Percentiles rank a stretch among this genome's conserved stretches.
Conservation (phyloP, 2,888 invertebrate genomes). For the Exephanes ischioxanthus region DNA sequence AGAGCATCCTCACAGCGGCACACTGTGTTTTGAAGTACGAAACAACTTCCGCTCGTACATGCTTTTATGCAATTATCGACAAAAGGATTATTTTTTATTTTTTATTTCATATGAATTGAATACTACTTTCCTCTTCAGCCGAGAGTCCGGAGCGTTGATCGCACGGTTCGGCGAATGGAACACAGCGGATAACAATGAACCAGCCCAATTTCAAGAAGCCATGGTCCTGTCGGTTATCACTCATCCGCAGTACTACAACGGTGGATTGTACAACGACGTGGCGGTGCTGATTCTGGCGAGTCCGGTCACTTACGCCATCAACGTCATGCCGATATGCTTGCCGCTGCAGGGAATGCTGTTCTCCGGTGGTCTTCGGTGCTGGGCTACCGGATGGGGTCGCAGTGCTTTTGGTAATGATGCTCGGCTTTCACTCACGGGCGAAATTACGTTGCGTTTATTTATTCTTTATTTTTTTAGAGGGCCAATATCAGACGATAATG, state of each 20-base stretch:
- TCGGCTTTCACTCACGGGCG: neutral
- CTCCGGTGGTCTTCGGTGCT: conserved; percentile 86
- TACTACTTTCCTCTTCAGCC: conserved; percentile 61
- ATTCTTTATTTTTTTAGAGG: conserved; percentile 76
- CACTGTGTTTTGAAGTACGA: conserved; percentile 88
- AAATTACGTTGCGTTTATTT: neutral
- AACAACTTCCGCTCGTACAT: neutral
- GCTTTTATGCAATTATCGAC: conserved; percentile 3
- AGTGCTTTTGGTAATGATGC: conserved; percentile 88
- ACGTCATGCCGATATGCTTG: conserved; percentile 90
- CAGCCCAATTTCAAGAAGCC: conserved; percentile 89
- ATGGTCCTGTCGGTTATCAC: conserved; percentile 86
- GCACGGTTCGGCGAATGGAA: conserved; percentile 93
- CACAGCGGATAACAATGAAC: conserved; percentile 89
- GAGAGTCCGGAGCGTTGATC: conserved; percentile 82
- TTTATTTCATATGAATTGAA: no score
- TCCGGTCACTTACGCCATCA: conserved; percentile 88
- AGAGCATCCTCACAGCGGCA: conserved; percentile 92
- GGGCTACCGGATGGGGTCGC: conserved; percentile 92
- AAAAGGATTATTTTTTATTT: neutral
- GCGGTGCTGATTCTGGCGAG: conserved; percentile 89
- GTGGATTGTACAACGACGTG: conserved; percentile 91
- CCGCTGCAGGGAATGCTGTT: conserved; percentile 86
- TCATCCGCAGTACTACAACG: conserved; percentile 89
- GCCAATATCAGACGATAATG: conserved; percentile 87